Conservation (phyloP, 2,888 invertebrate species). For the Fissipunctia ypsillon region DNA sequence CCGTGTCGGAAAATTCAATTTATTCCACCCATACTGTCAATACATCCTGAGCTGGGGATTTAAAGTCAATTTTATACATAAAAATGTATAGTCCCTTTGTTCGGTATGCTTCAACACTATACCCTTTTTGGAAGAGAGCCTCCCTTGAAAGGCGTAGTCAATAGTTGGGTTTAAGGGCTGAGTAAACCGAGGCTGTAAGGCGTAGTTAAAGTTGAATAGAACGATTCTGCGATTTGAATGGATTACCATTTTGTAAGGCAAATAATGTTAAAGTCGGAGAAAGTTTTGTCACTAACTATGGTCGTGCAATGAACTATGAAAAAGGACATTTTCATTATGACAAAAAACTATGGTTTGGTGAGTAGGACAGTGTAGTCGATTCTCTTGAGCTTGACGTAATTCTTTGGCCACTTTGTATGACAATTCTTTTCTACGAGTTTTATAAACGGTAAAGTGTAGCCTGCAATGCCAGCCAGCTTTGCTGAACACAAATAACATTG, state of each 20-base stretch:
- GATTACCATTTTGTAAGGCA: constrained; percentile 25
- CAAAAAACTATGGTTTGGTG: not conserved
- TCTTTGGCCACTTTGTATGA: too few relatives aligned
- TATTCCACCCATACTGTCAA: constrained; percentile 73
- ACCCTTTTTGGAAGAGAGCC: constrained; percentile 51
- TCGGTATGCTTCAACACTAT: constrained; percentile 33
- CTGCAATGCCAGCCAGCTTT: too few relatives aligned
- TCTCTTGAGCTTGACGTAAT: not conserved
- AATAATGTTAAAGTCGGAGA: constrained; percentile 6
- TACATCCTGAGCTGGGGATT: constrained; percentile 77
- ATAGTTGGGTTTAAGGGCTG: constrained; percentile 50
- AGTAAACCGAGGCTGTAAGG: constrained; percentile 32
- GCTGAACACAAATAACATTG: not conserved
- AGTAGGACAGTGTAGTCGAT: not conserved
- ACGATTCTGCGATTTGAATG: constrained; percentile 43
- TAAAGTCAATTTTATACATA: constrained; percentile 79
- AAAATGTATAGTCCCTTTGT: constrained; percentile 64
- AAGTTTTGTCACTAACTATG: not conserved
- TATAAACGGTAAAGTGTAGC: not conserved
- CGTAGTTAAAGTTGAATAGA: constrained; percentile 42
- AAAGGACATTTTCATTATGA: not conserved
- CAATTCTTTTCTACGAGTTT: not conserved
- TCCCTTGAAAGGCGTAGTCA: constrained; percentile 44
- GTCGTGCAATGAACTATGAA: not conserved
- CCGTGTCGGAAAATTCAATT: constrained; percentile 77